These are phyloP conservation scores for Bubo scandiacus DNA, from an alignment of 2,113 vertebrate genomes.

Conservation along the genomic window DNA sequence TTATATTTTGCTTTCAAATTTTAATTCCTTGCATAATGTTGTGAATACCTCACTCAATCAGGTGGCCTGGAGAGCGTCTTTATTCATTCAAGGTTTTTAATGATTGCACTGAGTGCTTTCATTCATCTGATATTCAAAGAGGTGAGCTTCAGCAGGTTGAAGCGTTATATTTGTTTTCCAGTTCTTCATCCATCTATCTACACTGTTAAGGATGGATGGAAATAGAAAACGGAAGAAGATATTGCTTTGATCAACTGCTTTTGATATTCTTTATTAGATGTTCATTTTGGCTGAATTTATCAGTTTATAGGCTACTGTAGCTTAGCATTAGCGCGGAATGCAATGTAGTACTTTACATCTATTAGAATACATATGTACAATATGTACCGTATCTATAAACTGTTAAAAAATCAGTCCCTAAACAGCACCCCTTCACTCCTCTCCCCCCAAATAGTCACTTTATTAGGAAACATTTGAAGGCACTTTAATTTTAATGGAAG, in stretches of 20 bases:
- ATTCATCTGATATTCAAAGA: neutral
- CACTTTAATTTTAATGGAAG: slow-evolving; percentile 31
- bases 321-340: slow-evolving; percentile 57
- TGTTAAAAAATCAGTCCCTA: slow-evolving; percentile 15
- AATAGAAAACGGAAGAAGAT: neutral
- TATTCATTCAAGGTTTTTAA: neutral
- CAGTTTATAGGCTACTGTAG: slow-evolving; percentile 42
- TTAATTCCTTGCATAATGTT: slow-evolving; percentile 1
- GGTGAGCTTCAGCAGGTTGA: slow-evolving; percentile 4
- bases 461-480: slow-evolving; percentile 8
- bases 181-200: neutral
- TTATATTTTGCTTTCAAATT: slow-evolving; percentile 34
- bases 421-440: neutral
- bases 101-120: slow-evolving; percentile 18
- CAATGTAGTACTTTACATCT: slow-evolving; percentile 51
- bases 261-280: slow-evolving; percentile 34
- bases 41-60: neutral
- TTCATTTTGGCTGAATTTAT: slow-evolving; percentile 53
- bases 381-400: slow-evolving; percentile 24
- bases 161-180: neutral
- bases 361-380: slow-evolving; percentile 34
- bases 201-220: neutral
- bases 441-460: slow-evolving; percentile 1
- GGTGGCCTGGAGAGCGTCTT: neutral
- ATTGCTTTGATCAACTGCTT: slow-evolving; percentile 29